Base-by-base conservation (phyloP, 1,140 invertebrate species). In the Macrocentrus cingulum region DNA sequence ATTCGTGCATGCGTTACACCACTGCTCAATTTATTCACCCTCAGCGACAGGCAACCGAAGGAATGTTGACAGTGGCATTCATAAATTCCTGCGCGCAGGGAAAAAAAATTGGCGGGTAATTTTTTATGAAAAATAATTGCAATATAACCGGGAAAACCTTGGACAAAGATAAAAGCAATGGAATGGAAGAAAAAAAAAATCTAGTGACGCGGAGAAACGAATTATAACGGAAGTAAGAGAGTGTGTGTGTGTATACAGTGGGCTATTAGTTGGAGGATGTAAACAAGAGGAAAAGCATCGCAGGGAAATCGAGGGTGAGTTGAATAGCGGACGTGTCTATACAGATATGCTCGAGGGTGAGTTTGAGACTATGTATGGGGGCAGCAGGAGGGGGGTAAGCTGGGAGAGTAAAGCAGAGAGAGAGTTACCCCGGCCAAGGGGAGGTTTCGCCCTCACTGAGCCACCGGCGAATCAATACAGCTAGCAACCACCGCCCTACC, bases 381-480 rank as follows among this genome's bases (percentile, higher is more conserved):
- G 18, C 50, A 42, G 48, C 41, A 36, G 18, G 25, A 34, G 25
- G 39, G 55, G 56, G 22, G 16, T 2, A 36, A 23, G 48, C 16
- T 29, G 19, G 5, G 22, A n/a, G 16, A 15, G 32, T 25, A 48
- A 9, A n/a, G 11, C 45, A n/a, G 20, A n/a, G 2, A 22, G 45
- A 22, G 49, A 25, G 57, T 67, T 67, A 69, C 62, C 66, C 67
- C 63, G 71, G 66, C 63, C 65, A 66, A 66, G 64, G 70, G 66
- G 67, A 29, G 25, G 25, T 74, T 70, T 67, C 69, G 66, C 65
- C 53, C 57, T 58, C 61, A 16, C 48, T 44, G 46, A 48, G 37
- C 55, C 55, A 66, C 67, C 69, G 65, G 71, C 70, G 70, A 77
- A 75, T 75, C 75, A 73, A 76, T 77, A 76, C 75, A 77, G 74